Evolutionary conservation across 64 coral and sea anemone species (phyloP), one percentile per base, ranked within the genome.

Genomic region (Trachythela sp.): DNA sequence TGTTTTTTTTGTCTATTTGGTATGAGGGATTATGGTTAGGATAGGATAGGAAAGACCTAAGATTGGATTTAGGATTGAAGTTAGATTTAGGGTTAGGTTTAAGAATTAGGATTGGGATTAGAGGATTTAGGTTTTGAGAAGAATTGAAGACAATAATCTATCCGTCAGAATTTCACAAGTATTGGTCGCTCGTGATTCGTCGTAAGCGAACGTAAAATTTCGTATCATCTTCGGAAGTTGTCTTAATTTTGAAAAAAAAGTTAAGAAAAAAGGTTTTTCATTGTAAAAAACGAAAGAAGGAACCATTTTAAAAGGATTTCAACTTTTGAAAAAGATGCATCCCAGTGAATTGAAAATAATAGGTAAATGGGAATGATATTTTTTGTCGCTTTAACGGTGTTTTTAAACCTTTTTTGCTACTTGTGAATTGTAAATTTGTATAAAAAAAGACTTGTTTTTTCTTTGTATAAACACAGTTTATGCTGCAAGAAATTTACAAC

Each of bases 311-410:
- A 45, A n/a, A n/a, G n/a, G 42, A 45, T 45, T 11, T 45, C 42
- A 5, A 64, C 18, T 0, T 64, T 64, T 64, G 13, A 8, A 22
- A 64, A 27, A 52, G 11, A 99, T 99, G 96, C 86, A 95, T 71
- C 93, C 96, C 27, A 70, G 90, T 54, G 96, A 99, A 89, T 86
- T 99, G 9, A 99, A 94, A 93, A 93, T 99, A 90, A 87, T 99
- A 36, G 93, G 96, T 99, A 94, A 89, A 90, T 50, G 39, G 18
- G 8, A 37, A 48, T 29, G 72, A 22, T 9, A n/a, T 49, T 0
- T 64, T 85, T 41, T 22, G 15, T 40, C 27, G 41, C 39, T 13
- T 22, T 15, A 87, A 39, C 32, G 85, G 18, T 13, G 86, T 64
- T 43, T 70, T 4, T 29, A 27, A 40, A 43, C 1, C 30, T 52